Conservation (phyloP, 2,113 vertebrate species). For the Empidonax traillii region DNA sequence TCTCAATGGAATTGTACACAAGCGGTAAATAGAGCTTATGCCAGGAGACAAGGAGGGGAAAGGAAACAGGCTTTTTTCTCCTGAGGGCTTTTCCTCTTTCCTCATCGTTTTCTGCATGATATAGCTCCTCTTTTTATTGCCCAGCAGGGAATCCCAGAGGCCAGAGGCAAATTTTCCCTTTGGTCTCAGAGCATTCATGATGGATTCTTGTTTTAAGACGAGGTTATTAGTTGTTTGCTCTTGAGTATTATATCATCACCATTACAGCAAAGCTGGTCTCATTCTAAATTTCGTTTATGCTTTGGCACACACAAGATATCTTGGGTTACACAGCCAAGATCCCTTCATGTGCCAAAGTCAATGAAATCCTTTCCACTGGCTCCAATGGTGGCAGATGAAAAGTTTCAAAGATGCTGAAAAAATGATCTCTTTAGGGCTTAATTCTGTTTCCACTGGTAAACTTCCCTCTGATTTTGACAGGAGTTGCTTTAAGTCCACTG, state of each 20-base stretch:
- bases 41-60: not conserved
- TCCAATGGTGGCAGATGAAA: constrained; percentile 16
- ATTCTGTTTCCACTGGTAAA: constrained; percentile 40
- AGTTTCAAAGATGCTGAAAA: constrained; percentile 53
- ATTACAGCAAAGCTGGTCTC: constrained; percentile 46
- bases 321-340: constrained; percentile 49
- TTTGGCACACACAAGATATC: not conserved
- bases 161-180: constrained; percentile 37
- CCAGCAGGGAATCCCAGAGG: constrained; percentile 42
- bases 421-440: constrained; percentile 21
- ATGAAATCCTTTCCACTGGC: constrained; percentile 16
- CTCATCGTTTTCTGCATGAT: constrained; percentile 46
- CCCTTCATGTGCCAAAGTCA: constrained; percentile 41
- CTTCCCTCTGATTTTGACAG: constrained; percentile 3
- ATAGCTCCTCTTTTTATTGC: constrained; percentile 48
- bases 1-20: constrained; percentile 39
- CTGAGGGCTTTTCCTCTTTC: constrained; percentile 32
- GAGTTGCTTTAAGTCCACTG: not conserved
- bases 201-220: constrained; percentile 51
- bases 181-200: constrained; percentile 28
- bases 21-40: constrained; percentile 6
- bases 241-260: constrained; percentile 66
- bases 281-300: constrained; percentile 35
- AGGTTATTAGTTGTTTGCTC: constrained; percentile 65
- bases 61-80: constrained; percentile 10